A percentile compares a stretch with the other conserved stretches of the same genome.
phyloP scores from a whole-genome alignment of 1,140 invertebrate species.

The Lepidurus arcticus region DNA sequence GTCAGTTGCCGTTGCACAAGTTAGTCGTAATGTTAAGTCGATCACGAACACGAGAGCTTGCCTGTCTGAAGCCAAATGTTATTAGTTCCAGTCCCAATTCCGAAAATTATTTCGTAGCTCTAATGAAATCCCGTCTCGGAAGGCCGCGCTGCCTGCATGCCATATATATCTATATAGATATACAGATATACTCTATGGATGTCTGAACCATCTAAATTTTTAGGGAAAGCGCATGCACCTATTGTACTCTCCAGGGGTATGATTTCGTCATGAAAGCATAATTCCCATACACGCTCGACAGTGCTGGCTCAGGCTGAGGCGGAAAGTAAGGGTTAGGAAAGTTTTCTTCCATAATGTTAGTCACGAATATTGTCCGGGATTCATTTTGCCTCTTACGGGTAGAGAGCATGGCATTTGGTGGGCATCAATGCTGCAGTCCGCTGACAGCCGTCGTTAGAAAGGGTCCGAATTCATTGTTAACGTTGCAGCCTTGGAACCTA shows the following conservation, averaged over 20 bases:
- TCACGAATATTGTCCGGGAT: constrained; percentile 9
- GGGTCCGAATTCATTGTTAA: background rate
- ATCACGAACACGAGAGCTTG: constrained; percentile 1
- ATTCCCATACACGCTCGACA: constrained; percentile 11
- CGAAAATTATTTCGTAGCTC: background rate
- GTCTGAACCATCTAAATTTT: background rate
- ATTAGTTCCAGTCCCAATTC: constrained; percentile 7
- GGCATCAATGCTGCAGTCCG: background rate
- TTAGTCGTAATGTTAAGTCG: constrained; percentile 6
- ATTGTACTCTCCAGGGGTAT: background rate
- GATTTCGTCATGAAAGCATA: background rate
- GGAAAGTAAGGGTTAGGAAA: constrained; percentile 1
- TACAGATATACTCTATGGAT: background rate
- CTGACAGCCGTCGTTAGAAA: background rate
- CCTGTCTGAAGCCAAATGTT: constrained; percentile 8
- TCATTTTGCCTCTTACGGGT: background rate
- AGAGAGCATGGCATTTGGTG: background rate
- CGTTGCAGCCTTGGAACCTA: background rate
- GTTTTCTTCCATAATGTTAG: background rate
- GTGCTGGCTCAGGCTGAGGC: background rate
- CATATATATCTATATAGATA: background rate
- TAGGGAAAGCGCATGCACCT: background rate
- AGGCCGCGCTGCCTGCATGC: background rate
- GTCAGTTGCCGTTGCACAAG: background rate
- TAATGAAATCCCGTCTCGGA: background rate